A percentile compares a stretch with the other conserved stretches of the same genome.
Conservation (phyloP, 2,113 vertebrate genomes). For the Hippolais icterina region DNA sequence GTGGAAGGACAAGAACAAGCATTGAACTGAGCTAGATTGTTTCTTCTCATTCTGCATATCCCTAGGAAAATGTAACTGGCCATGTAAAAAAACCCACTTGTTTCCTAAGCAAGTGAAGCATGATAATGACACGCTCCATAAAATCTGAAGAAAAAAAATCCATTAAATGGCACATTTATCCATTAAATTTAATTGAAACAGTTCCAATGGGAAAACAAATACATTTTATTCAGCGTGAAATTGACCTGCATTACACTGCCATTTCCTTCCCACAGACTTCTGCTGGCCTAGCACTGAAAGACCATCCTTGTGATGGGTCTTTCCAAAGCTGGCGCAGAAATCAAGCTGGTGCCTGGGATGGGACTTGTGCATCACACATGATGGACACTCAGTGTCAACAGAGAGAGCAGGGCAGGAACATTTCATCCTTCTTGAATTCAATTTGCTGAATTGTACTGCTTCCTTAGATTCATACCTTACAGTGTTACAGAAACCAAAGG, state of each 20-base stretch:
- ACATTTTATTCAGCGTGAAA: neutral
- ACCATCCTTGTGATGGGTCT: neutral
- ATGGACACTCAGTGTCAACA: neutral
- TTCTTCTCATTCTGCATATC: neutral
- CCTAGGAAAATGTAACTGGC: neutral
- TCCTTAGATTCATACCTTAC: neutral
- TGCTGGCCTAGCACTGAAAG: neutral
- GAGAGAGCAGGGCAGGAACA: neutral
- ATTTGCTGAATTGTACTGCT: neutral
- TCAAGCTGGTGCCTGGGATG: accelerated
- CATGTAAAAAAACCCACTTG: neutral
- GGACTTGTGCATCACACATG: accelerated
- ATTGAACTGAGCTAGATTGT: neutral
- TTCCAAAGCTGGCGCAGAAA: neutral
- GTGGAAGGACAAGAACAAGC: neutral
- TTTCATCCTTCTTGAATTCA: neutral
- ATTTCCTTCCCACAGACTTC: neutral
- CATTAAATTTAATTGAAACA: neutral
- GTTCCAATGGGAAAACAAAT: neutral
- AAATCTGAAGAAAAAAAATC: neutral
- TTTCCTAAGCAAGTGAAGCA: neutral
- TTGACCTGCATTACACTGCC: neutral
- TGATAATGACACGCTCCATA: neutral
- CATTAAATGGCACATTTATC: neutral
- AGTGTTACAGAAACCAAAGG: neutral